These are phyloP conservation scores for Ectemnius lituratus DNA, from an alignment of 2,888 invertebrate genomes.

Conservation along the genomic window DNA sequence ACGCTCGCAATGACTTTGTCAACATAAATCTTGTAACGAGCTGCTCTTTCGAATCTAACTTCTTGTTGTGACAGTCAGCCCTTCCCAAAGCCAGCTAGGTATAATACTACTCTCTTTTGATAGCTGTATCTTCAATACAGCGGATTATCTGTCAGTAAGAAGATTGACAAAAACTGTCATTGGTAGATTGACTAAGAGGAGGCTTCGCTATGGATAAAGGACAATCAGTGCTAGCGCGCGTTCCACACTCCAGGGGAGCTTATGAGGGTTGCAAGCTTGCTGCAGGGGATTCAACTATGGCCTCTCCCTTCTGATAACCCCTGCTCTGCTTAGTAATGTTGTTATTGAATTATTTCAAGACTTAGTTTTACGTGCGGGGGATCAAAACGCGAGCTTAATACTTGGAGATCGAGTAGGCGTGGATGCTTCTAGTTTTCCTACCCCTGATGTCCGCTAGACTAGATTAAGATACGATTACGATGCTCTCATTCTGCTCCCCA, in stretches of 20 bases:
- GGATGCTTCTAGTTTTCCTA: constrained; percentile 19
- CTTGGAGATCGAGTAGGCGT: constrained; percentile 69
- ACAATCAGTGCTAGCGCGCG: too few relatives aligned
- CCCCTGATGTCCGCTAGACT: constrained; percentile 23
- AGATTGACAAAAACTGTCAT: background rate
- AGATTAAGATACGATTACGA: constrained; percentile 61
- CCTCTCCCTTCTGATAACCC: constrained; percentile 33
- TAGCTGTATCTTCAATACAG: too few relatives aligned
- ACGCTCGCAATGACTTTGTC: background rate
- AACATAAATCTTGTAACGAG: background rate
- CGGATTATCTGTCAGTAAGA: too few relatives aligned
- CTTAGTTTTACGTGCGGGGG: constrained; percentile 67
- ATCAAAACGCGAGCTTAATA: constrained; percentile 62
- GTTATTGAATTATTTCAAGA: constrained; percentile 74
- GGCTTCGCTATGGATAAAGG: constrained; percentile 12
- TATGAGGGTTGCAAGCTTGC: constrained; percentile 27
- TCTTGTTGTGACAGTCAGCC: too few relatives aligned
- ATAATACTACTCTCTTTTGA: too few relatives aligned
- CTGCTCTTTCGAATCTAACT: background rate
- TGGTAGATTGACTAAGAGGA: constrained; percentile 30
- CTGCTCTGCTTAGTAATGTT: constrained; percentile 57
- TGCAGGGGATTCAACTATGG: constrained; percentile 22
- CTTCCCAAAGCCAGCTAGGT: too few relatives aligned
- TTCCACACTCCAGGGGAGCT: constrained; percentile 4
- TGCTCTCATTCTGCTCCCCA: constrained; percentile 25